Evolutionary conservation across 2,888 invertebrate species (phyloP).

Genomic region (Linnaemya vulpina): DNA sequence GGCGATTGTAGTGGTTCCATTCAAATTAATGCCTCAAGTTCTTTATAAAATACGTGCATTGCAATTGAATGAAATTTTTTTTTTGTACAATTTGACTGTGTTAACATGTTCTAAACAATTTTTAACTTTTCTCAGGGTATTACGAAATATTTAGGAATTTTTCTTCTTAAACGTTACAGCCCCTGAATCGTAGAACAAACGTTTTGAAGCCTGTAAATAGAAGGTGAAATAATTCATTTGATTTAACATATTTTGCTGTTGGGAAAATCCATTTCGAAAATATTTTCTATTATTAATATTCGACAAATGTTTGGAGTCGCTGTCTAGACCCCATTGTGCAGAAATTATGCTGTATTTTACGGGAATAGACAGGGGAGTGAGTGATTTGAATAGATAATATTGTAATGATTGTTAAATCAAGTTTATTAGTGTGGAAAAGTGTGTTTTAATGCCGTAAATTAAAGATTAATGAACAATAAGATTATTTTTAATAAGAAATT

Average conservation of each 20-base stretch:
- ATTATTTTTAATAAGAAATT: too few relatives aligned
- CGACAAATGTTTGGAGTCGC: not conserved
- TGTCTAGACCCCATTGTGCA: constrained; percentile 2
- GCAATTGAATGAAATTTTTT: not conserved
- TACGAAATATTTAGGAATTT: constrained; percentile 8
- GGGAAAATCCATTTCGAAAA: constrained; percentile 17
- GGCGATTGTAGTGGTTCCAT: not conserved
- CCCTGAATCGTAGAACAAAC: not conserved
- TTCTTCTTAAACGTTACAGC: not conserved
- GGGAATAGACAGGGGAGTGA: not conserved
- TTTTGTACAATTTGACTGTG: constrained; percentile 2
- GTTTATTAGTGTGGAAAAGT: too few relatives aligned
- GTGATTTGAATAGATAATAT: not conserved
- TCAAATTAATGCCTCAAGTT: constrained; percentile 2
- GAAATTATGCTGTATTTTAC: not conserved
- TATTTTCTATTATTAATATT: constrained; percentile 12
- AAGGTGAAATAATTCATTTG: not conserved
- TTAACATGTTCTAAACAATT: constrained; percentile 24
- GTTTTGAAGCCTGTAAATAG: not conserved
- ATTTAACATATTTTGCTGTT: not conserved
- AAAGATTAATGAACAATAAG: too few relatives aligned
- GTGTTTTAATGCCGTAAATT: too few relatives aligned
- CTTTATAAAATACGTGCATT: not conserved
- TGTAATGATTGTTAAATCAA: too few relatives aligned
- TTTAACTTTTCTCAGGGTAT: constrained; percentile 13